phyloP scores from a whole-genome alignment of 2,113 vertebrate genomes.

The Varanus komodoensis region DNA sequence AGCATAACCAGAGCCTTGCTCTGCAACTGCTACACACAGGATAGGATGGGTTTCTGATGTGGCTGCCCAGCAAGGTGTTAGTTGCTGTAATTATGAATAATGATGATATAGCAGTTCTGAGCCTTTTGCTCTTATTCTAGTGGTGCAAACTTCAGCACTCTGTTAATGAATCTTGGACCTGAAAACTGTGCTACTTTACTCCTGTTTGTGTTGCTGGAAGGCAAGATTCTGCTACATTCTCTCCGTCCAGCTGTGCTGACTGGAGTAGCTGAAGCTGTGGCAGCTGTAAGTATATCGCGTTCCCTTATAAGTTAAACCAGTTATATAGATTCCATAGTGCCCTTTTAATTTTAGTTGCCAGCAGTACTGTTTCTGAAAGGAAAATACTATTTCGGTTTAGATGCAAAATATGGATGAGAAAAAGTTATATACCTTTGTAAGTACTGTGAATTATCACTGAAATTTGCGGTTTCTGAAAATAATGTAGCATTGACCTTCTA shows the following conservation, averaged over 20 bases:
- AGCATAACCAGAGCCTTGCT: not conserved
- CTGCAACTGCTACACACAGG: not conserved
- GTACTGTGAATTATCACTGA: not conserved
- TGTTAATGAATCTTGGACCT: conserved; percentile 93
- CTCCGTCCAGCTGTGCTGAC: conserved; percentile 95
- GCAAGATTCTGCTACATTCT: conserved; percentile 96
- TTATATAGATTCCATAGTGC: not conserved
- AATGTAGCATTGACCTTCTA: not conserved
- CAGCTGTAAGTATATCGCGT: conserved; percentile 87
- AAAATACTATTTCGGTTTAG: not conserved
- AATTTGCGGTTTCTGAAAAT: not conserved
- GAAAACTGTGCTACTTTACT: conserved; percentile 95
- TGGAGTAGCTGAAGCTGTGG: conserved; percentile 97
- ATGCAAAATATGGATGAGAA: not conserved
- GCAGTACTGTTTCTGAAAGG: not conserved
- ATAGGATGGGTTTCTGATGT: not conserved
- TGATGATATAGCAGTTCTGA: not conserved
- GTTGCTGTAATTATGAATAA: not conserved
- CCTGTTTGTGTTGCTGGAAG: conserved; percentile 92
- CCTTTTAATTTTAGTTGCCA: not conserved
- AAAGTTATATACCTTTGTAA: not conserved
- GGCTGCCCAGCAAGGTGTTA: not conserved
- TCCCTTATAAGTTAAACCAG: conserved; percentile 41
- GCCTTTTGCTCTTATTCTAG: conserved; percentile 73
- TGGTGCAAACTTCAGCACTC: conserved; percentile 93